Conservation (phyloP, 2,797 vertebrate species). For the Taeniopygia guttata region DNA sequence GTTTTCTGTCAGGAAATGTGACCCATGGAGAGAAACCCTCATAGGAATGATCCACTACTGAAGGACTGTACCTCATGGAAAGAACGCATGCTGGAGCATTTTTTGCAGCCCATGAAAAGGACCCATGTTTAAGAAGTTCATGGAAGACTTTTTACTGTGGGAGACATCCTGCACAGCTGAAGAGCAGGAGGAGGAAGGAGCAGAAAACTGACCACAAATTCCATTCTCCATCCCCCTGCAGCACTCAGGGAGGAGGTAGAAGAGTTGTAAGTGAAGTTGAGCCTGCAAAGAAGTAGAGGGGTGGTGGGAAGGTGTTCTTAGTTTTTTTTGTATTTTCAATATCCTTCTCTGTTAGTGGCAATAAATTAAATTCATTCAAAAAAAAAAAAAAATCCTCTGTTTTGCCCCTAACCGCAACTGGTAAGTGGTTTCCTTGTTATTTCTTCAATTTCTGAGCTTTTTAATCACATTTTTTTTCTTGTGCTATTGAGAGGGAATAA, state of each 20-base stretch:
- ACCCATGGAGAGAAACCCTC: neutral
- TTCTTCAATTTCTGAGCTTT: neutral
- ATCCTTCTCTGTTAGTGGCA: neutral
- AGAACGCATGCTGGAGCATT: neutral
- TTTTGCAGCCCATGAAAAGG: neutral
- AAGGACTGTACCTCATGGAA: neutral
- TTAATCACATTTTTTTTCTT: neutral
- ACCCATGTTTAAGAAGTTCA: fast-evolving
- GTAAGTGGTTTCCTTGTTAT: neutral
- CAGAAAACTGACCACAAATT: neutral
- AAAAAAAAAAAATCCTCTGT: neutral
- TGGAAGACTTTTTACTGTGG: neutral
- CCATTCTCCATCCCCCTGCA: fast-evolving
- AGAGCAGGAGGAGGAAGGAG: neutral
- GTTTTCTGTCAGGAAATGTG: neutral
- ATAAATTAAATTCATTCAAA: neutral
- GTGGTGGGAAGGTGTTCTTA: neutral
- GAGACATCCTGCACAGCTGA: fast-evolving
- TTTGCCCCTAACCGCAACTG: neutral
- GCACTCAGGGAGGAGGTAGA: fast-evolving
- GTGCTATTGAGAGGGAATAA: neutral
- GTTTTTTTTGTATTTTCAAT: neutral
- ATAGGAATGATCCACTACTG: neutral
- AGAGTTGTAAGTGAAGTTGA: neutral
- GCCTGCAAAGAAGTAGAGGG: neutral